phyloP scores from a whole-genome alignment of 2,888 invertebrate species.

The Drosophila setosimentum region DNA sequence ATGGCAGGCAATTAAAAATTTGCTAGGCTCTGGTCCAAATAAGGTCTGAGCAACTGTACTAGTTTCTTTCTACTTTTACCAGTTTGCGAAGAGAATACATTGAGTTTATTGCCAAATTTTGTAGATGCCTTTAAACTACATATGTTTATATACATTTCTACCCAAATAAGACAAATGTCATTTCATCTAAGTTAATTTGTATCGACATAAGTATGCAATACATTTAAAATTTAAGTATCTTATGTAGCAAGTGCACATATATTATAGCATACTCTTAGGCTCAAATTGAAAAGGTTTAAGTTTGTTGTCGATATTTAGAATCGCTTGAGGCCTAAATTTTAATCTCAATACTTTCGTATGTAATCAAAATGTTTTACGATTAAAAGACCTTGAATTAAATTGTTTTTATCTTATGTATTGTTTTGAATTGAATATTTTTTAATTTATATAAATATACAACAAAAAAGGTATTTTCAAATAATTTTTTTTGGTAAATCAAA shows the following conservation, averaged over 20 bases:
- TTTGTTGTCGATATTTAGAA: background rate
- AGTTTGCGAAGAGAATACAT: background rate
- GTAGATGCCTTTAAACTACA: background rate
- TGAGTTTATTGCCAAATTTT: background rate
- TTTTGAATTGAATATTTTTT: background rate
- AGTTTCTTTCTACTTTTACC: too few species aligned
- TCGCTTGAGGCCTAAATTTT: background rate
- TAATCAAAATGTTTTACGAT: background rate
- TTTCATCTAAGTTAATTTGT: background rate
- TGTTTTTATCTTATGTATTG: background rate
- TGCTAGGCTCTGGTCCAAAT: too few species aligned
- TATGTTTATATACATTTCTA: background rate
- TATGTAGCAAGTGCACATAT: too few species aligned
- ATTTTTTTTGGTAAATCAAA: slow-evolving; percentile 25
- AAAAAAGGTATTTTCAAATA: background rate
- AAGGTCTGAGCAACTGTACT: too few species aligned
- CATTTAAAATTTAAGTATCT: too few species aligned
- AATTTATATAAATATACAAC: background rate
- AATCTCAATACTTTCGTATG: background rate
- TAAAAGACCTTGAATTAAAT: background rate
- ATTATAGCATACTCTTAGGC: slow-evolving; percentile 7
- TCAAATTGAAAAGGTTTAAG: fast-evolving
- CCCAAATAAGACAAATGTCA: background rate
- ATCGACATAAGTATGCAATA: slow-evolving; percentile 11
- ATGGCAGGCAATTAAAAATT: too few species aligned